Evolutionary conservation across 2,797 vertebrate genomes (phyloP).

Genomic region (Cetoscarus ocellatus): DNA sequence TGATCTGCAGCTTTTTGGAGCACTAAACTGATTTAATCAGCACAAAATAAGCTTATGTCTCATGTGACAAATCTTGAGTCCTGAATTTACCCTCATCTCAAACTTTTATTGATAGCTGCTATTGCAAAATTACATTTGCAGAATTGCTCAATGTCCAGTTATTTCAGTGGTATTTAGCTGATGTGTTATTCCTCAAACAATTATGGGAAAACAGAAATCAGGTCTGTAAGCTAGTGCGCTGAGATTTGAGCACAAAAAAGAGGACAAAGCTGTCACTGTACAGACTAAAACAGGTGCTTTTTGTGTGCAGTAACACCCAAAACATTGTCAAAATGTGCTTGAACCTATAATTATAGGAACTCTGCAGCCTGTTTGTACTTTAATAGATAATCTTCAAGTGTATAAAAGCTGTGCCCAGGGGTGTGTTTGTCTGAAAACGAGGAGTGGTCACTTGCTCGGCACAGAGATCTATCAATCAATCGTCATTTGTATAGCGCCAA

Average conservation of each 20-base stretch:
- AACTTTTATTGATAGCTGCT: background rate
- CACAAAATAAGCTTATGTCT: background rate
- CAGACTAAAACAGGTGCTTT: background rate
- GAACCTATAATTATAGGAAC: background rate
- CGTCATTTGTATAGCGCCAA: too few species aligned
- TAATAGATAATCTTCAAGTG: background rate
- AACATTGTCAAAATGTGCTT: background rate
- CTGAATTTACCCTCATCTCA: background rate
- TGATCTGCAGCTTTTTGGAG: background rate
- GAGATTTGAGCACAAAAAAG: background rate
- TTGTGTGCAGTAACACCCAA: background rate
- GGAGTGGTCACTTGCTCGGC: too few species aligned
- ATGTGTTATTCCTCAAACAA: background rate
- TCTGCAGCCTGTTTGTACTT: background rate
- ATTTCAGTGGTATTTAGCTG: background rate
- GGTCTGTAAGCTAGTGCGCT: background rate
- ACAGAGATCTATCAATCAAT: too few species aligned
- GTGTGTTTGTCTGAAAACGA: too few species aligned
- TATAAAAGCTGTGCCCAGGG: background rate
- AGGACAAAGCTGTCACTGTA: background rate
- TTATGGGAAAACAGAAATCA: background rate
- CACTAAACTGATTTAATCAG: slow-evolving; percentile 13
- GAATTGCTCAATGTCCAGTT: background rate
- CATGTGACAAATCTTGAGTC: background rate
- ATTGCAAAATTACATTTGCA: background rate